Evolutionary conservation across 2,797 vertebrate genomes (phyloP).

Genomic region (Leucoraja ocellata): DNA sequence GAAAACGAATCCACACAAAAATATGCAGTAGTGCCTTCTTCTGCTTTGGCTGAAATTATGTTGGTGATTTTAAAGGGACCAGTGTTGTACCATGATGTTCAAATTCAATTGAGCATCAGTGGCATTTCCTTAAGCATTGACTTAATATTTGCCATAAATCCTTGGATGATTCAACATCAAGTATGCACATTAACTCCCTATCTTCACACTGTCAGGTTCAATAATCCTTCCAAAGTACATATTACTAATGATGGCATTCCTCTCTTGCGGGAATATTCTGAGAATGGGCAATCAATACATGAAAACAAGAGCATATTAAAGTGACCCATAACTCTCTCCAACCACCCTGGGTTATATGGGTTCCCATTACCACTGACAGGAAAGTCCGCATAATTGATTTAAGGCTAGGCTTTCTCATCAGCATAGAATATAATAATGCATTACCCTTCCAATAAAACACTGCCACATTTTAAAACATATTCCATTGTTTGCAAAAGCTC

Average conservation of each 20-base stretch:
- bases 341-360: slow-evolving; percentile 1
- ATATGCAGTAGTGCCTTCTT: neutral
- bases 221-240: slow-evolving; percentile 27
- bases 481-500: neutral
- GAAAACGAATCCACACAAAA: neutral
- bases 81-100: neutral
- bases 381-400: slow-evolving; percentile 16
- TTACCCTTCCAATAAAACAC: neutral
- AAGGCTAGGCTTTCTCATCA: neutral
- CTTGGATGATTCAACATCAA: slow-evolving; percentile 25
- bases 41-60: neutral
- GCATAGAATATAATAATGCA: neutral
- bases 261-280: slow-evolving; percentile 4
- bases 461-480: neutral
- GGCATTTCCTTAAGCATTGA: slow-evolving; percentile 7
- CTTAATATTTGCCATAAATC: slow-evolving; percentile 22
- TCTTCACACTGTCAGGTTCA: slow-evolving; percentile 27
- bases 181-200: slow-evolving; percentile 13
- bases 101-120: neutral
- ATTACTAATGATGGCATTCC: slow-evolving; percentile 15
- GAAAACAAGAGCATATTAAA: slow-evolving; percentile 35
- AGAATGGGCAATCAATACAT: slow-evolving; percentile 28
- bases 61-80: neutral
- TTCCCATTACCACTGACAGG: slow-evolving; percentile 20
- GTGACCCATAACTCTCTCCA: slow-evolving; percentile 14